These are phyloP conservation scores for Pantelozetes paolii DNA, from an alignment of 2,888 invertebrate genomes.

Conservation along the genomic window DNA sequence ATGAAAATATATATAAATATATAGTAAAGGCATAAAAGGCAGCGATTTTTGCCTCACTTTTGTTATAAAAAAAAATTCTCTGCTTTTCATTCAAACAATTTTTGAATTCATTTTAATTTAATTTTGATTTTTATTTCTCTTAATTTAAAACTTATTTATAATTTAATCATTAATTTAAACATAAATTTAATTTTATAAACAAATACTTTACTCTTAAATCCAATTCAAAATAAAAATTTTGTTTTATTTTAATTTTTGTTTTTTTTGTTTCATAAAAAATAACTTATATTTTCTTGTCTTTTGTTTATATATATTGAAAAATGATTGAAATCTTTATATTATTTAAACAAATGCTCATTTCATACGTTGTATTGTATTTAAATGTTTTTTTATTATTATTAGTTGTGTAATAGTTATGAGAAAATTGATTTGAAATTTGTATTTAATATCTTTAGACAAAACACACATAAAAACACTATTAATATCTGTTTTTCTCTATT, in stretches of 20 bases:
- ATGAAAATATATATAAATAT: too few relatives aligned
- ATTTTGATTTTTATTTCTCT: constrained; percentile 27
- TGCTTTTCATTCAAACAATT: neutral
- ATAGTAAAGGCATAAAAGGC: constrained; percentile 22
- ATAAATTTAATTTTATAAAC: too few relatives aligned
- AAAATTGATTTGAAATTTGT: too few relatives aligned
- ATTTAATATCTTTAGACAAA: too few relatives aligned
- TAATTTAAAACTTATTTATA: too few relatives aligned
- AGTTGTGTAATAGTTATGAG: neutral
- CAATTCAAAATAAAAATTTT: constrained; percentile 4
- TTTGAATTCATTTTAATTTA: constrained; percentile 32
- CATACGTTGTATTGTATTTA: neutral
- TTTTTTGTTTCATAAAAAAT: neutral
- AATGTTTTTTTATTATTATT: constrained; percentile 10
- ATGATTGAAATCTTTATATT: neutral
- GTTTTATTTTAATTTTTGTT: constrained; percentile 12
- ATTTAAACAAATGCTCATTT: constrained; percentile 24
- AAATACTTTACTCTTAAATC: constrained; percentile 17
- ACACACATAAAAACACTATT: too few relatives aligned
- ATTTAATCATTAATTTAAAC: too few relatives aligned
- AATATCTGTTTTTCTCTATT: too few relatives aligned
- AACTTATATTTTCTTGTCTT: neutral
- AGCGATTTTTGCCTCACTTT: neutral
- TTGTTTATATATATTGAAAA: neutral
- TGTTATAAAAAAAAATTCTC: neutral